Evolutionary conservation across 2,888 invertebrate genomes (phyloP), one percentile per base, ranked within the genome.

Genomic region (Matsumyia berberina): DNA sequence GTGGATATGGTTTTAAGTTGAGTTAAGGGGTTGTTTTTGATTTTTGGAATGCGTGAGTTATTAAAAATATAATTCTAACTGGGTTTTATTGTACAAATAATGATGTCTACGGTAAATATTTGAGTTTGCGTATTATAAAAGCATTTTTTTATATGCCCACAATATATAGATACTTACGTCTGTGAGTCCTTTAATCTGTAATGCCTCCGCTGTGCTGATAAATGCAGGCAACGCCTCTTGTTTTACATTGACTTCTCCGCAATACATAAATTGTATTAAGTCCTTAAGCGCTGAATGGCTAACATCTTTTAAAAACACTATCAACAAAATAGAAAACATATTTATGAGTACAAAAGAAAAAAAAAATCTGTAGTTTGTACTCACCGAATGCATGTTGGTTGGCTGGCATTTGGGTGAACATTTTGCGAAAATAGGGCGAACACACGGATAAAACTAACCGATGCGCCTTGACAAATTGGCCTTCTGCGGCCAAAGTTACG

Each of bases 391-490:
- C 94, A 92, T 94, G 94, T 90, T 94, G 94, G 90, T 94, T 94
- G 88, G 94, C 93, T 91, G 94, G 94, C 94, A 94, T 93, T 92
- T 94, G 91, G 37, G 91, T 94, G 92, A 95, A 95, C 94, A 95
- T 94, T 92, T 94, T 94, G 91, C 95, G 94, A 90, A 95, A 95
- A 92, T 94, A 95, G 80, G 95, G 95, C 90, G 95, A 95, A 92
- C 95, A 95, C 89, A 95, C 95, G 86, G 95, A 95, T 90, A 95
- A 92, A 88, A 95, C 95, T 92, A 95, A 90, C 90, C 95, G 94
- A 92, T 95, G 95, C 88, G 95, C 95, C 91, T 95, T 95, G 87
- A 95, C 93, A 90, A 94, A 93, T 88, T 94, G 93, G 89, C 95
- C 95, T 91, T 95, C 95, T 89, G 95, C 95, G 89, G 95, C 95